Evolutionary conservation across 2,113 vertebrate genomes (phyloP), one percentile per base, ranked within the genome.

Genomic region (Rhynchopsitta pachyrhyncha): DNA sequence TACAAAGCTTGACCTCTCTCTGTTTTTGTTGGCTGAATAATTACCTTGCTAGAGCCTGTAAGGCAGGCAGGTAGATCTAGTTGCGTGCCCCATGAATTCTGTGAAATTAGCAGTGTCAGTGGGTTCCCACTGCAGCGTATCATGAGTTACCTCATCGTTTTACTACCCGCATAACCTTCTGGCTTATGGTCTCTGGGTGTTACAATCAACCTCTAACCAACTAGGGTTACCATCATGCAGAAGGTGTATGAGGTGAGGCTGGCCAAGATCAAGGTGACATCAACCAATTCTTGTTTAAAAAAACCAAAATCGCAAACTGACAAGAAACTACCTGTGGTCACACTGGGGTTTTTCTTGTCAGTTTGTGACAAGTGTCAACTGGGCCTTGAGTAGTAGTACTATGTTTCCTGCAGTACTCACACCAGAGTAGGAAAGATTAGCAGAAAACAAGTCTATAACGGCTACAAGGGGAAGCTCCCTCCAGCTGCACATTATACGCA

Each of bases 121-220:
- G 20, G 31, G 47, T 82, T 92, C 41, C 49, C 57, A 35, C 31
- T 83, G 50, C 69, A 83, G 44, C 3, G 1, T 53, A 70, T 55
- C 22, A 66, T 17, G 44, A 22, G 41, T 35, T 41, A 90, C 62
- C 66, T 90, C 39, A 82, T 44, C 39, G 68, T 91, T 81, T 84
- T 71, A 66, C 52, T 92, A 29, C 22, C 5, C 1, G 3, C 27
- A 63, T 19, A 88, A 93, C n/a, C 35, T 88, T 77, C 60, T 93
- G 76, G 18, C 52, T 88, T 86, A 68, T 42, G 47, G 52, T 47
- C 35, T 84, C 63, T 69, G 17, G 41, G 25, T 50, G 4, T 75
- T 69, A 85, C 93, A 88, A 89, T 64, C 52, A 82, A 27, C 33
- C 52, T 88, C 77, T 81, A 67, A 64, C 39, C 33, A 55, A 73